phyloP scores from a whole-genome alignment of 35 echinoderm and acorn worm species.

The Apostichopus japonicus region DNA sequence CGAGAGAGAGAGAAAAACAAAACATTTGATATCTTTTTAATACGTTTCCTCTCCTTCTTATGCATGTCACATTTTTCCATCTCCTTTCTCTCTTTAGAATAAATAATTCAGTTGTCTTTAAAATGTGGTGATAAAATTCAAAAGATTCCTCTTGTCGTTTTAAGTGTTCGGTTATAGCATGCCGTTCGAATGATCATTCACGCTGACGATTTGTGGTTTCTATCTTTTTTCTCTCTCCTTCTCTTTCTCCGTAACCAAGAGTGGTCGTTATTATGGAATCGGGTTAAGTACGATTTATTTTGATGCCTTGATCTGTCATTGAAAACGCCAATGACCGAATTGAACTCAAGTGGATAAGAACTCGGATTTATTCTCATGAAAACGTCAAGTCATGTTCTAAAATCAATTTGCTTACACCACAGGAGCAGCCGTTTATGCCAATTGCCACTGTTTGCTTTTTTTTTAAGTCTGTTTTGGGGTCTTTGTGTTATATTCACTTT shows the following conservation, averaged over 20 bases:
- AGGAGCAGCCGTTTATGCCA: background rate
- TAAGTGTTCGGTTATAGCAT: background rate
- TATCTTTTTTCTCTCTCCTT: background rate
- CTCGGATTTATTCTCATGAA: background rate
- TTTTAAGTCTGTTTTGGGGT: too few relatives aligned
- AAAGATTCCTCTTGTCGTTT: background rate
- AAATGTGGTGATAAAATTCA: background rate
- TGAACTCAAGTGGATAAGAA: slow-evolving; percentile 5
- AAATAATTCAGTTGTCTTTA: background rate
- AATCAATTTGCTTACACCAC: slow-evolving; percentile 11
- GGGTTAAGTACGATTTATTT: slow-evolving; percentile 14
- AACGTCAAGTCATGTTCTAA: slow-evolving; percentile 2
- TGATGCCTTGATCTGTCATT: slow-evolving; percentile 4
- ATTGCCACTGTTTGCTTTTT: background rate
- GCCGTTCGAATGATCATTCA: background rate
- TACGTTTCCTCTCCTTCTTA: background rate
- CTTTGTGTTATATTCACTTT: too few relatives aligned
- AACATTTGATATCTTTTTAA: slow-evolving; percentile 1
- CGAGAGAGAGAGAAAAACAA: background rate
- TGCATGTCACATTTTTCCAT: slow-evolving; percentile 3
- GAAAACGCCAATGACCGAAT: slow-evolving; percentile 10
- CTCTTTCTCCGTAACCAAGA: background rate
- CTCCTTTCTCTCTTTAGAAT: background rate
- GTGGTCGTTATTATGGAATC: slow-evolving; percentile 18
- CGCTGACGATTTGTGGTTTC: background rate